Evolutionary conservation across 2,888 invertebrate species (phyloP).

Genomic region (Seladonia tumulorum): DNA sequence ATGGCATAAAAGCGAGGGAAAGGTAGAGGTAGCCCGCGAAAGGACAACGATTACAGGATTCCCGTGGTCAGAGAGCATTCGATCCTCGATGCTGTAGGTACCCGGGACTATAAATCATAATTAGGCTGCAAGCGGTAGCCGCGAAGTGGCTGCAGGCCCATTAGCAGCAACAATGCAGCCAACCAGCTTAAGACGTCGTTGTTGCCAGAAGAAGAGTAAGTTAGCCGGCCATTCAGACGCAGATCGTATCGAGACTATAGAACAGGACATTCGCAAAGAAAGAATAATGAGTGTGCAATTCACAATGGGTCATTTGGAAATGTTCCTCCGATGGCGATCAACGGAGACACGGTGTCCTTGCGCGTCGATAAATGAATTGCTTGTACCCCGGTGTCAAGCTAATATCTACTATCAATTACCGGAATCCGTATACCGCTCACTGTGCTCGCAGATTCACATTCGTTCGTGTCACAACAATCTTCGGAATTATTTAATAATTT

Average conservation of each 20-base stretch:
- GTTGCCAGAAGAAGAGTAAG: constrained; percentile 76
- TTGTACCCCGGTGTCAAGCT: not conserved
- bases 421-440: not conserved
- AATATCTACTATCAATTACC: constrained; percentile 4
- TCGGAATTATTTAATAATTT: not conserved
- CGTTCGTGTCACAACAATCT: not conserved
- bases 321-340: constrained; percentile 20
- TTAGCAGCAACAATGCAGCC: constrained; percentile 81
- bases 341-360: not conserved
- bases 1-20: constrained; percentile 32
- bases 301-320: constrained; percentile 52
- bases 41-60: constrained; percentile 66
- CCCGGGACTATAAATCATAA: constrained; percentile 81
- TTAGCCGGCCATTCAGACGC: constrained; percentile 70
- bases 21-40: constrained; percentile 38
- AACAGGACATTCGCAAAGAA: constrained; percentile 63
- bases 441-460: not conserved
- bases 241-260: constrained; percentile 69
- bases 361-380: constrained; percentile 25
- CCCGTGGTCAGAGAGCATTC: constrained; percentile 69
- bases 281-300: constrained; percentile 64
- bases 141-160: constrained; percentile 78
- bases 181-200: constrained; percentile 76
- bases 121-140: constrained; percentile 80
- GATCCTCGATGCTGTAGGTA: constrained; percentile 76